Evolutionary conservation across 1,140 invertebrate species (phyloP).

Genomic region (Orchestia grillus): DNA sequence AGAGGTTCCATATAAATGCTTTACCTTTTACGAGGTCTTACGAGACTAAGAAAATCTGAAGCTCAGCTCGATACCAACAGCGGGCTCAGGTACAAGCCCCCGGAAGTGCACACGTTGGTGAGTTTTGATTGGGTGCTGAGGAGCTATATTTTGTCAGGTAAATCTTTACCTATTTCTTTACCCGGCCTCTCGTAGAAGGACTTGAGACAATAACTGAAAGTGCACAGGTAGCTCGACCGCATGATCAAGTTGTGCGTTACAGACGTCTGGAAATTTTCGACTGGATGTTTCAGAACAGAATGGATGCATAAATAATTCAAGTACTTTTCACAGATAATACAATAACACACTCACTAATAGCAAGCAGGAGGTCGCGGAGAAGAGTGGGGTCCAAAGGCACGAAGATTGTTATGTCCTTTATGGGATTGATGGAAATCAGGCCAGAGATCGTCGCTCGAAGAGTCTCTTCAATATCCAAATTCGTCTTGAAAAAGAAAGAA

Average conservation of each 20-base stretch:
- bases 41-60: no score
- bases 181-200: no score
- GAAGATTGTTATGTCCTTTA: not conserved
- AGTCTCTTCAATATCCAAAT: not conserved
- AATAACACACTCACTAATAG: not conserved
- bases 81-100: no score
- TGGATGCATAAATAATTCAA: not conserved
- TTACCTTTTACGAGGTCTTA: no score
- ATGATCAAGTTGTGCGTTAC: not conserved
- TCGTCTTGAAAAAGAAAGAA: not conserved
- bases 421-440: not conserved
- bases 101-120: no score
- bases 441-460: not conserved
- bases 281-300: not conserved
- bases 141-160: no score
- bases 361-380: not conserved
- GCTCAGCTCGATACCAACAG: no score
- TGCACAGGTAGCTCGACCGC: not conserved
- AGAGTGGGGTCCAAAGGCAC: not conserved
- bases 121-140: no score
- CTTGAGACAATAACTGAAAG: not conserved
- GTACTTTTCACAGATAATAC: not conserved
- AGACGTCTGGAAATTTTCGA: not conserved
- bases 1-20: not conserved
- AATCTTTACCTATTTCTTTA: no score